Percentiles rank a stretch among this genome's conserved stretches.
phyloP scores from a whole-genome alignment of 2,113 vertebrate species.

The Delphinus delphis region DNA sequence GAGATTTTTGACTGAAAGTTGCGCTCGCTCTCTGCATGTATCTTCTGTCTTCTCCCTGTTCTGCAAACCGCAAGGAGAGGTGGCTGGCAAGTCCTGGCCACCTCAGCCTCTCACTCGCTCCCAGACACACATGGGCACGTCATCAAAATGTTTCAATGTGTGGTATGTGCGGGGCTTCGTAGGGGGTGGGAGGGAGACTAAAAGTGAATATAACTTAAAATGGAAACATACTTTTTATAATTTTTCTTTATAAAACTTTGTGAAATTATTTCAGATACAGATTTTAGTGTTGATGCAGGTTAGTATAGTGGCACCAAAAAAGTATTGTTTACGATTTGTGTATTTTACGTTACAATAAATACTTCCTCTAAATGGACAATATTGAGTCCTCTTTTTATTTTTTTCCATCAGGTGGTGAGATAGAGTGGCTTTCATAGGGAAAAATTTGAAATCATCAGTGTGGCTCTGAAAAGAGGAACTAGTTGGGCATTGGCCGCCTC shows the following conservation, averaged over 20 bases:
- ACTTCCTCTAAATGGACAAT: conserved; percentile 29
- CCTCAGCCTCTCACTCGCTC: background rate
- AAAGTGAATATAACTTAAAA: conserved; percentile 33
- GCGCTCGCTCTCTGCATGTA: background rate
- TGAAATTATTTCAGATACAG: conserved; percentile 72
- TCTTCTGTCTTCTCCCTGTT: background rate
- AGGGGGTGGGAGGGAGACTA: background rate
- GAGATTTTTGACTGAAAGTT: background rate
- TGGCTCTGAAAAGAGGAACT: background rate
- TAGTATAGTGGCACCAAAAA: conserved; percentile 61
- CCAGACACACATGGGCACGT: background rate
- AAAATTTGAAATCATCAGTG: background rate
- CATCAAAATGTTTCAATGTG: background rate
- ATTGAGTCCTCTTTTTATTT: conserved; percentile 20
- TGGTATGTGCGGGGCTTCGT: background rate
- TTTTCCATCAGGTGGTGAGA: background rate
- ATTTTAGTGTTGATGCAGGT: conserved; percentile 70
- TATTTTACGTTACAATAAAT: conserved; percentile 76
- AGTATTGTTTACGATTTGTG: conserved; percentile 74
- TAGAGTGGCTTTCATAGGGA: background rate
- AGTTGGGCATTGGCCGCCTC: background rate
- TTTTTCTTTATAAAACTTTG: conserved; percentile 73
- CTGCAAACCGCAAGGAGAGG: background rate
- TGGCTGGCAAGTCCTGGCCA: background rate
- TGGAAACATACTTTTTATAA: conserved; percentile 69